A percentile compares a stretch with the other conserved stretches of the same genome.
Evolutionary conservation across 1,140 invertebrate species (phyloP).

Genomic region (Drosophila rhopaloa): DNA sequence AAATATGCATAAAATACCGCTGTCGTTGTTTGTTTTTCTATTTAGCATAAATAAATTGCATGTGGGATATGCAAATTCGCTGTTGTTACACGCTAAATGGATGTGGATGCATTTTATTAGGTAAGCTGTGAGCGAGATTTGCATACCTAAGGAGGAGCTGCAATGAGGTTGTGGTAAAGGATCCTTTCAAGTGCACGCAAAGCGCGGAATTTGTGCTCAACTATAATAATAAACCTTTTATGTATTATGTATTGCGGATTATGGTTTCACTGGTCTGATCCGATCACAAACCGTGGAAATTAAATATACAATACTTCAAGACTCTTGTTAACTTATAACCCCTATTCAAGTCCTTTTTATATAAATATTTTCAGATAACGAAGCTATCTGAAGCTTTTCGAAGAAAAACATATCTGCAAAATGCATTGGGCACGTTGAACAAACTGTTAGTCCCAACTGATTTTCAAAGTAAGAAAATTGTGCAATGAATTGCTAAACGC

Average conservation of each 20-base stretch:
- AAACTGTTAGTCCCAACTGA: conserved; percentile 29
- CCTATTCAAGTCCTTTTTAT: too few species aligned
- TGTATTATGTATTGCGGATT: not conserved
- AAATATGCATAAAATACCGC: conserved; percentile 49
- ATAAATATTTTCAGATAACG: too few species aligned
- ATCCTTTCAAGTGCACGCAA: not conserved
- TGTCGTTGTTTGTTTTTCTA: conserved; percentile 32
- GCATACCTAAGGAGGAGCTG: conserved; percentile 22
- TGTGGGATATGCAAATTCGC: conserved; percentile 58
- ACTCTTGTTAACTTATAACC: too few species aligned
- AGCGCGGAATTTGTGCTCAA: not conserved
- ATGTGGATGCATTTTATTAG: conserved; percentile 62
- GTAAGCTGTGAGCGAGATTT: conserved; percentile 24
- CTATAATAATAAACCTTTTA: not conserved
- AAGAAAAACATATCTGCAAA: not conserved
- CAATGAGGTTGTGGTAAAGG: not conserved
- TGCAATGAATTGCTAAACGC: conserved; percentile 48
- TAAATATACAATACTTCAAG: too few species aligned
- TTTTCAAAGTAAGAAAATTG: conserved; percentile 40
- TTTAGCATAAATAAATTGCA: conserved; percentile 57
- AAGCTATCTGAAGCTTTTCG: not conserved
- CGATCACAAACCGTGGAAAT: not conserved
- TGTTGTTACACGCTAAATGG: conserved; percentile 32
- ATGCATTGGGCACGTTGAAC: conserved; percentile 2
- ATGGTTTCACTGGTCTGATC: not conserved